phyloP scores from a whole-genome alignment of 37 sponge, comb jelly and placozoan genomes.

The Ephydatia muelleri region DNA sequence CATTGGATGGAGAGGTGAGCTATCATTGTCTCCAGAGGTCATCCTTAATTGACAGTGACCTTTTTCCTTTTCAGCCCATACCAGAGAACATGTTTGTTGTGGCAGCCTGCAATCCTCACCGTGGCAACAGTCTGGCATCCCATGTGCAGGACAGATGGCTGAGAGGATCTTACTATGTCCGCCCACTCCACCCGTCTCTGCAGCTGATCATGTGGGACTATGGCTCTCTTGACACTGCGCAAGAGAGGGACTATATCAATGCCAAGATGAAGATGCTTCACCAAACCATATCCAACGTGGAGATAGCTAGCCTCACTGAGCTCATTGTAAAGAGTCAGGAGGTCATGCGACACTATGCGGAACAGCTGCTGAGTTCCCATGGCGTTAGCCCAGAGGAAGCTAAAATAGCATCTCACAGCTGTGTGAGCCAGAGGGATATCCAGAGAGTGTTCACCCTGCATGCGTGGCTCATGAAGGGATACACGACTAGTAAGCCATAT shows the following conservation, averaged over 20 bases:
- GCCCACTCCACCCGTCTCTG: constrained; percentile 79
- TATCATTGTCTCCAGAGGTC: neutral
- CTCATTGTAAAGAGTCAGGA: constrained; percentile 76
- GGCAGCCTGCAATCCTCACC: constrained; percentile 96
- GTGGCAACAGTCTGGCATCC: constrained; percentile 80
- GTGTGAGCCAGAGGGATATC: constrained; percentile 86
- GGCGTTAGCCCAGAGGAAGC: neutral
- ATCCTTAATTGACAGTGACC: constrained; percentile 1
- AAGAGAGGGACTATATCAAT: constrained; percentile 87
- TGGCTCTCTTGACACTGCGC: constrained; percentile 80
- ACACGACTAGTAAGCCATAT: constrained; percentile 33
- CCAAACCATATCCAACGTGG: constrained; percentile 30
- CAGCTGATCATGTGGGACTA: constrained; percentile 87
- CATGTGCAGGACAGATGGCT: constrained; percentile 68
- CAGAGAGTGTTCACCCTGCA: constrained; percentile 87
- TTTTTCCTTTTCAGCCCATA: constrained; percentile 37
- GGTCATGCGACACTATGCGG: constrained; percentile 74
- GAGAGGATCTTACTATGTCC: constrained; percentile 83
- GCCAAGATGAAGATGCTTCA: constrained; percentile 80
- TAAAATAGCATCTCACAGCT: constrained; percentile 49
- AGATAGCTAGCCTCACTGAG: constrained; percentile 59
- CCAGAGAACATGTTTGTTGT: constrained; percentile 84
- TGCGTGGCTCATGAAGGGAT: constrained; percentile 57
- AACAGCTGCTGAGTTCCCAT: constrained; percentile 31
- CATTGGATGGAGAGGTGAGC: constrained; percentile 81